These are phyloP conservation scores for Drosophila pseudotalamancana DNA, from an alignment of 2,888 invertebrate genomes.

Conservation along the genomic window DNA sequence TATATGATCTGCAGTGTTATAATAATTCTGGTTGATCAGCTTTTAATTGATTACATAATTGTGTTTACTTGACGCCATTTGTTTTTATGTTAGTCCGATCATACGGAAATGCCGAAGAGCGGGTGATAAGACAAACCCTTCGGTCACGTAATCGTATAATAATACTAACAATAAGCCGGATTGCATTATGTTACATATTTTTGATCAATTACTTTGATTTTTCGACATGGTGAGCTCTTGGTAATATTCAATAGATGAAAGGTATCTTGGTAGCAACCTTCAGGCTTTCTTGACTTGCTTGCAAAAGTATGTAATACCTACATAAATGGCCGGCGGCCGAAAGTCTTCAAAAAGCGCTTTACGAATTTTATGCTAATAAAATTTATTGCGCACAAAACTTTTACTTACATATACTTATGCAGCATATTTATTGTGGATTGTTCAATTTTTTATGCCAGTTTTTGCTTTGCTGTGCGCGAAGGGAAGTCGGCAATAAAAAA, in stretches of 20 bases:
- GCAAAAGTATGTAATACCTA: slow-evolving; percentile 24
- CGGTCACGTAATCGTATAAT: too few relatives aligned
- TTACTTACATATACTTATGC: slow-evolving; percentile 43
- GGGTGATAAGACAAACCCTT: too few relatives aligned
- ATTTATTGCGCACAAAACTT: slow-evolving; percentile 47
- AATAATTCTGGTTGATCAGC: too few relatives aligned
- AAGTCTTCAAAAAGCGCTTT: slow-evolving; percentile 50
- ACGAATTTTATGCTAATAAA: slow-evolving; percentile 70
- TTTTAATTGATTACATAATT: too few relatives aligned
- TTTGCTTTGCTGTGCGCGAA: neutral
- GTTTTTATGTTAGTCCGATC: too few relatives aligned
- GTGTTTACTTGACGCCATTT: too few relatives aligned
- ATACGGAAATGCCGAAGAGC: too few relatives aligned
- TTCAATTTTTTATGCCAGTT: slow-evolving; percentile 44
- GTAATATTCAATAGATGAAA: neutral
- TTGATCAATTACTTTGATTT: too few relatives aligned
- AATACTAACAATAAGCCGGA: too few relatives aligned
- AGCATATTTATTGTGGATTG: slow-evolving; percentile 48
- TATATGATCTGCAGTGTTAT: too few relatives aligned
- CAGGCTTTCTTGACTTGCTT: slow-evolving; percentile 10
- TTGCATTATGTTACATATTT: too few relatives aligned
- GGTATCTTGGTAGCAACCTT: slow-evolving; percentile 4
- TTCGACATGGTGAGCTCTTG: too few relatives aligned
- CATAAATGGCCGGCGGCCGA: slow-evolving; percentile 39
- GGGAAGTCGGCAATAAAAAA: slow-evolving; percentile 14